phyloP scores from a whole-genome alignment of 2,797 vertebrate genomes.

The Danio tinwini region DNA sequence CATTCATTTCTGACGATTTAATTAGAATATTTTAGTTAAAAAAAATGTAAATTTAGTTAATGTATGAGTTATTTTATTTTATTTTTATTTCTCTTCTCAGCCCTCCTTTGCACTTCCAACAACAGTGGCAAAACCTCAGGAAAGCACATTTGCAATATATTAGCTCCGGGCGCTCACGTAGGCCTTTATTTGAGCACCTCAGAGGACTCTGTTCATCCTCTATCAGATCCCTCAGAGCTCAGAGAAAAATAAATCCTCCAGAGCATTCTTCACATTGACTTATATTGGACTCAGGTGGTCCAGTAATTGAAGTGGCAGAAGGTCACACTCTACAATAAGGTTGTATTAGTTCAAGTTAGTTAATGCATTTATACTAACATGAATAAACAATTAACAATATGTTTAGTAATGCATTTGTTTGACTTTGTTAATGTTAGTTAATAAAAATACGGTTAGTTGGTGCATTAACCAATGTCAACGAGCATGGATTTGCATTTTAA shows the following conservation, averaged over 20 bases:
- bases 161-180: background rate
- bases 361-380: too few species aligned
- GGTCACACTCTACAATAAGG: background rate
- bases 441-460: too few species aligned
- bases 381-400: too few species aligned
- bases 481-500: too few species aligned
- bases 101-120: background rate
- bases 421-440: too few species aligned
- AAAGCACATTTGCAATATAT: too few species aligned
- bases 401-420: too few species aligned
- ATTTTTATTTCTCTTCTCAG: background rate
- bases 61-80: background rate
- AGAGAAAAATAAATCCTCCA: background rate
- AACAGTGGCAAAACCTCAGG: background rate
- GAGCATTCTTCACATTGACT: background rate
- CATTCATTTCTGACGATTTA: too few species aligned
- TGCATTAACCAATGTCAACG: too few species aligned
- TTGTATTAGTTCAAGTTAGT: too few species aligned
- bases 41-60: too few species aligned
- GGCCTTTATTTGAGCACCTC: background rate
- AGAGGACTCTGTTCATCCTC: background rate
- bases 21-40: too few species aligned
- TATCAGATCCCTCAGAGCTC: background rate
- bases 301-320: conserved; percentile 16
- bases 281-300: background rate